Base-by-base conservation (phyloP, 2,888 invertebrate genomes). In the Temnothorax ravouxi region DNA sequence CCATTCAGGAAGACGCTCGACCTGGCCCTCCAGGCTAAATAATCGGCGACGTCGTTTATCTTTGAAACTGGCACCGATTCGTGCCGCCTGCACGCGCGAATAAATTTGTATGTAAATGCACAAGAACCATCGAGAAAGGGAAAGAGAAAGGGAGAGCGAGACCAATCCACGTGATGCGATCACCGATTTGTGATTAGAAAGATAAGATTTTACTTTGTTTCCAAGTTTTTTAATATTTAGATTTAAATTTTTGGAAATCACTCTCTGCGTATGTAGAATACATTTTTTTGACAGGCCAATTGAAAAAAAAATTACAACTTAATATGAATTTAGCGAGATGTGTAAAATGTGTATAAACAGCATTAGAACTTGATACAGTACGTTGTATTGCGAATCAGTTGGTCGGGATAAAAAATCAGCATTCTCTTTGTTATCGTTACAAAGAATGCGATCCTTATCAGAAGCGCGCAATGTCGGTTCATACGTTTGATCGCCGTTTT, bases 1-100 rank as follows among this genome's bases (percentile, higher is more conserved):
- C 74, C 87, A 86, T 84, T 86, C 83, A 86, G 74, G 61, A 87
- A 86, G 67, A 66, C 74, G 74, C 21, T n/a, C 47, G 41, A 25
- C 21, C 44, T 13, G 61, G 34, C 25, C 59, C 75, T 61, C 52
- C 41, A 18, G 74, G 66, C 80, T 69, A 86, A 85, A 80, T 80
- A 74, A 85, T 85, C 85, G 77, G 59, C 56, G 38, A 80, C 38
- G 75, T 25, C 64, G 38, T 75, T 74, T 76, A 54, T 54, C 76
- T 56, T 72, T 84, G 71, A 83, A 80, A 64, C 77, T 64, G 64
- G 64, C 77, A 77, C 34, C 79, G 79, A 80, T 80, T 80, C 74
- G 59, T 59, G 74, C 59, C 79, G 79, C 74, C 47, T 72, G 79
- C 74, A 72, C 59, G 59, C 79, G 79, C 79, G 79, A 81, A 81